Evolutionary conservation across 2,797 vertebrate genomes (phyloP).

Genomic region (Micrastur ruficollis): DNA sequence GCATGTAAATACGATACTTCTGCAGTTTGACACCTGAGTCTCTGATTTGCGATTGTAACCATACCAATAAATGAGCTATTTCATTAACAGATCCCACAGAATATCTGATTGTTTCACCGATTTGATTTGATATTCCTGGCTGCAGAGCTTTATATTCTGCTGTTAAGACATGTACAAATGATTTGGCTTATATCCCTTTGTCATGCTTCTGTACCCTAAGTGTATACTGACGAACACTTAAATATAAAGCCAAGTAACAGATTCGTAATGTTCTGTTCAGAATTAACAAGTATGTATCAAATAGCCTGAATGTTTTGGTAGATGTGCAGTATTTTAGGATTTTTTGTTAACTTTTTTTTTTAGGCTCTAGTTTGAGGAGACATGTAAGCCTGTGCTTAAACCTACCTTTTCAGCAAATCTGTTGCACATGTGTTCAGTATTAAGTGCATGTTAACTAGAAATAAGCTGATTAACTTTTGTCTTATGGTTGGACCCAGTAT

Average conservation of each 20-base stretch:
- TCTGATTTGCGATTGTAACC: not conserved
- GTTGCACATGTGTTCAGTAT: conserved; percentile 28
- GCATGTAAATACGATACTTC: not conserved
- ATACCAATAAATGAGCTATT: not conserved
- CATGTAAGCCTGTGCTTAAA: not conserved
- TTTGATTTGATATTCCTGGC: not conserved
- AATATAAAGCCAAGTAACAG: not conserved
- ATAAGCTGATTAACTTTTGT: conserved; percentile 22
- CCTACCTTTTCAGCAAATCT: not conserved
- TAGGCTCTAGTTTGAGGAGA: not conserved
- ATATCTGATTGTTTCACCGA: not conserved
- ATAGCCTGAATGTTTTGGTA: not conserved
- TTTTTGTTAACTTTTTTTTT: not conserved
- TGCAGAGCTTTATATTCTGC: not conserved
- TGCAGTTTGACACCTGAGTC: not conserved
- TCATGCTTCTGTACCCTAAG: not conserved
- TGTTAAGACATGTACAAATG: not conserved
- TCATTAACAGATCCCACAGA: not conserved
- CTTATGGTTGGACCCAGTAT: not conserved
- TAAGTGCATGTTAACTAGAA: conserved; percentile 37
- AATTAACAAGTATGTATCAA: not conserved
- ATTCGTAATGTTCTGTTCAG: not conserved
- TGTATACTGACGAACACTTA: not conserved
- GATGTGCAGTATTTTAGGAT: not conserved
- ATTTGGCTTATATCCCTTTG: not conserved